Evolutionary conservation across 2,113 vertebrate genomes (phyloP), one percentile per base, ranked within the genome.

Genomic region (Haemorhous mexicanus): DNA sequence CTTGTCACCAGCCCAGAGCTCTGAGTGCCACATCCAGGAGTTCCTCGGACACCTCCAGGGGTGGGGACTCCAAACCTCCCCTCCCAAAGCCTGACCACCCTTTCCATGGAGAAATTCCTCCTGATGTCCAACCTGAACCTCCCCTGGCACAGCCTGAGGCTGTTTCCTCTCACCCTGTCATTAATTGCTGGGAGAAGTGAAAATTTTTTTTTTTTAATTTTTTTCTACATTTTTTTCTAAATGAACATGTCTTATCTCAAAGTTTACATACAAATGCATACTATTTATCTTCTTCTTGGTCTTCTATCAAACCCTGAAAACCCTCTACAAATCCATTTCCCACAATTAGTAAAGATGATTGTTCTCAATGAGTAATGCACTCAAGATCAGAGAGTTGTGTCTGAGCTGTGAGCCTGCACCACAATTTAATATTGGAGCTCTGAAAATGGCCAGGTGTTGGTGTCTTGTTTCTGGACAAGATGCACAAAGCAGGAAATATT

Each of bases 351-450:
- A 4, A 52, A 68, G 46, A 4, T 86, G 15, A 33, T 61, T 28
- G n/a, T 16, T 67, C 53, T 52, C 22, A 23, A 33, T 53, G 63
- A 77, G 16, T 37, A 44, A 52, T 0, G 0, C 9, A 8, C 18
- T 52, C 63, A 22, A 1, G 32, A 23, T 37, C 0, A 1, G 14
- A 58, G 24, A 66, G 11, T 5, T 56, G 22, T 37, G 58, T 62
- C 58, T 63, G 70, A 59, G 62, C 11, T n/a, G 10, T 8, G 16
- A 9, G 7, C 7, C 69, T 33, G 24, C 33, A 22, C 10, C 17
- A 16, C 1, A 20, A 5, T 41, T n/a, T 23, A 9, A 11, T 18
- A 11, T 0, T 20, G n/a, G 46, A 41, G 15, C 62, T 46, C 11
- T 22, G 15, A 3, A 30, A 55, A 53, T 1, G 50, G 9, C 16